These are phyloP conservation scores for Sphaerolaimus hirsutus DNA, from an alignment of 2,888 invertebrate species.

Conservation along the genomic window DNA sequence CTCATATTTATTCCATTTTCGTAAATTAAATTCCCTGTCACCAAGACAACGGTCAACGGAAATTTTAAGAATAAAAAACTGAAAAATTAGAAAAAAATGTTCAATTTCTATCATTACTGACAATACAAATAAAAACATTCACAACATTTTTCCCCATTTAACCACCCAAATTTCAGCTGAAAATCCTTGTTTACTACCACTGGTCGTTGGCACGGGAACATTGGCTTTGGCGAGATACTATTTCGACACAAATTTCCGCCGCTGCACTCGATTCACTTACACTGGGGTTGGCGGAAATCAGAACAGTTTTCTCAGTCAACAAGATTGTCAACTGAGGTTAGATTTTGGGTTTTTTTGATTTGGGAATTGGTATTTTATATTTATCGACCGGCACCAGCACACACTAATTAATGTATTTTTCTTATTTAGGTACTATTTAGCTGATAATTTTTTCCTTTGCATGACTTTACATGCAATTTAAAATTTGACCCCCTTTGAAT, in stretches of 20 bases:
- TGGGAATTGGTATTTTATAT: neutral
- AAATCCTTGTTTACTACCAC: slow-evolving; percentile 5
- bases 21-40: neutral
- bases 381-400: no score
- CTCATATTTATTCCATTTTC: neutral
- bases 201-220: neutral
- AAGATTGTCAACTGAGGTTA: neutral
- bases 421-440: no score
- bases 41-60: no score
- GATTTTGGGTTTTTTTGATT: neutral
- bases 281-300: slow-evolving; percentile 8
- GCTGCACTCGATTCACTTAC: slow-evolving; percentile 1
- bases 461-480: no score
- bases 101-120: no score
- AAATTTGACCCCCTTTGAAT: no score
- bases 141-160: neutral
- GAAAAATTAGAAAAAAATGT: no score
- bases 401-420: no score
- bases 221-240: neutral
- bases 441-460: no score
- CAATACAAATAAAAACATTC: no score
- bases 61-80: no score
- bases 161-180: slow-evolving; percentile 1
- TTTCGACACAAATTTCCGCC: slow-evolving; percentile 1
- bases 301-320: slow-evolving; percentile 9